A percentile compares a stretch with the other conserved stretches of the same genome.
phyloP scores from a whole-genome alignment of 2,113 vertebrate genomes.

The Stigmatopora nigra region DNA sequence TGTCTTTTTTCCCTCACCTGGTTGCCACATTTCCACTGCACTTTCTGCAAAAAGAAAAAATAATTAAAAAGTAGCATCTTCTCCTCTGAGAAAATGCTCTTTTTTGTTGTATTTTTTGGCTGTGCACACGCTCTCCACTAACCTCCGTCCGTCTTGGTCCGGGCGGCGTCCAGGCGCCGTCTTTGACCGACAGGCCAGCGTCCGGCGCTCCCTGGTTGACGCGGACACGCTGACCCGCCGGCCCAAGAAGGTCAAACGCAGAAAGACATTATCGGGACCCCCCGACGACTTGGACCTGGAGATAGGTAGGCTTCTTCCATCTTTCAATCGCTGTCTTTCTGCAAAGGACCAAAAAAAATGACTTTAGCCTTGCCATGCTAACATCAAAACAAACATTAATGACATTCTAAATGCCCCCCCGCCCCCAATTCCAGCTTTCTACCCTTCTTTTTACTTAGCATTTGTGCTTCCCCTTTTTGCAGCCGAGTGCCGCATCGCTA shows the following conservation, averaged over 20 bases:
- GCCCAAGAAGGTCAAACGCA: conserved; percentile 99
- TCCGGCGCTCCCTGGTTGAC: conserved; percentile 97
- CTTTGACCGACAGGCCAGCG: conserved; percentile 98
- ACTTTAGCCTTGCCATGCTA: too few species aligned
- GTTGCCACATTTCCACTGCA: not conserved
- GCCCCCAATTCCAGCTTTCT: too few species aligned
- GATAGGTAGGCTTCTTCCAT: conserved; percentile 87
- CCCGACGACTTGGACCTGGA: conserved; percentile 95
- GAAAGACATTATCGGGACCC: conserved; percentile 99
- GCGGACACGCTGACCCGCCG: conserved; percentile 95
- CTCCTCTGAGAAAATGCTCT: not conserved
- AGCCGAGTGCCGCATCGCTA: conserved; percentile 8
- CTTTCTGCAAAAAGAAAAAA: not conserved
- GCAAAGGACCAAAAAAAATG: too few species aligned
- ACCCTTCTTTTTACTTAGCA: too few species aligned
- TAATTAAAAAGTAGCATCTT: not conserved
- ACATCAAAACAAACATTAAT: too few species aligned
- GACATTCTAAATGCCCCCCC: too few species aligned
- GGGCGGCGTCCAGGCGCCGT: conserved; percentile 86
- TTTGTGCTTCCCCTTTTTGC: too few species aligned
- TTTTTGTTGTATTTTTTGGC: not conserved
- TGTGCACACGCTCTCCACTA: conserved; percentile 55
- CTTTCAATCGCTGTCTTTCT: too few species aligned
- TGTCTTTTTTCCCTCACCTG: conserved; percentile 2
- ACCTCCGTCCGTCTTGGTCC: conserved; percentile 43